phyloP scores from a whole-genome alignment of 1,140 invertebrate genomes.

The Pentalonia nigronervosa region DNA sequence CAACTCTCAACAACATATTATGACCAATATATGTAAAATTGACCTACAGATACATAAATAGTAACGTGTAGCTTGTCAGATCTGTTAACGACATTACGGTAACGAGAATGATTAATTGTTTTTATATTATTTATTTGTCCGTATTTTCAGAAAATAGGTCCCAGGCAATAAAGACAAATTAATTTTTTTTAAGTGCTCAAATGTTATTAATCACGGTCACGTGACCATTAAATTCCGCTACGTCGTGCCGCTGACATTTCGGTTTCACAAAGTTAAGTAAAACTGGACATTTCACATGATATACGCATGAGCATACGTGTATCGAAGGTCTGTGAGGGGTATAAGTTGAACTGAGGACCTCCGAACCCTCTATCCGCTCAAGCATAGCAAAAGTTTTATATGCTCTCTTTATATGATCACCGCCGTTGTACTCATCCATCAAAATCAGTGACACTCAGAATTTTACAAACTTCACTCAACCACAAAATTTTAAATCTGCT shows the following conservation, averaged over 20 bases:
- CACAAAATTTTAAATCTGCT: neutral
- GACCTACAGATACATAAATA: slow-evolving; percentile 17
- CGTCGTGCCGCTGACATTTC: slow-evolving; percentile 45
- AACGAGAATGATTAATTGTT: slow-evolving; percentile 37
- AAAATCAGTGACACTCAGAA: neutral
- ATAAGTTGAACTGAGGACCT: slow-evolving; percentile 28
- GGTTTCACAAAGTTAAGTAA: slow-evolving; percentile 49
- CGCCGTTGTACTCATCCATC: slow-evolving; percentile 18
- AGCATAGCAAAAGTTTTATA: slow-evolving; percentile 38
- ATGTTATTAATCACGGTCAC: slow-evolving; percentile 52
- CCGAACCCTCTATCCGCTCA: neutral
- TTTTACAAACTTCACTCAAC: slow-evolving; percentile 33
- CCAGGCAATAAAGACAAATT: slow-evolving; percentile 43
- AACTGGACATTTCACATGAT: slow-evolving; percentile 49
- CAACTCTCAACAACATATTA: neutral
- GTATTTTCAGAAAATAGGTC: slow-evolving; percentile 47
- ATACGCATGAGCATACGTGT: neutral
- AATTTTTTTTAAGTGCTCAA: slow-evolving; percentile 47
- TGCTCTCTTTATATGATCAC: neutral
- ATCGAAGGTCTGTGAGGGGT: neutral
- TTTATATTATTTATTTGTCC: slow-evolving; percentile 19
- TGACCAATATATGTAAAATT: slow-evolving; percentile 20
- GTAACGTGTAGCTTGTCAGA: neutral
- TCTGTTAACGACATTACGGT: slow-evolving; percentile 30
- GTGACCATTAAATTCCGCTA: slow-evolving; percentile 42